Conservation (phyloP, 2,113 vertebrate species). For the Chloroceryle aenea region DNA sequence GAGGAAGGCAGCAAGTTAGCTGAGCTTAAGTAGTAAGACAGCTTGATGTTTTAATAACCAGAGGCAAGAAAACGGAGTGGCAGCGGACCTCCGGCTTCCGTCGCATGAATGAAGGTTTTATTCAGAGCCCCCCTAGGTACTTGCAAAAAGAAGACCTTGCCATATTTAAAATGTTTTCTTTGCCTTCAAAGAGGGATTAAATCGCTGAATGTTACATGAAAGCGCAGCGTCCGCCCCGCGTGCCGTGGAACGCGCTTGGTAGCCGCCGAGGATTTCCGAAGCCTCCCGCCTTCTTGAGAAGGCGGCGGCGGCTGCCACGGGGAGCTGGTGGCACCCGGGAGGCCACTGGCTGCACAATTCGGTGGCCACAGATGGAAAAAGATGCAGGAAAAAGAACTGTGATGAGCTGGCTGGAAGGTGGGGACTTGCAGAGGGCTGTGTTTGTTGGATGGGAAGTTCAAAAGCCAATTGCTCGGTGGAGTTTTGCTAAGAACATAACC, state of each 20-base stretch:
- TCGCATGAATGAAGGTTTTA: constrained; percentile 56
- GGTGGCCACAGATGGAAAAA: neutral
- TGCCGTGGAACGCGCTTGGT: neutral
- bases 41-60: constrained; percentile 70
- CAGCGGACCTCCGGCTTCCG: constrained; percentile 25
- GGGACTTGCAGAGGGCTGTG: neutral
- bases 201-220: constrained; percentile 22
- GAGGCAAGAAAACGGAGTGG: constrained; percentile 25
- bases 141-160: constrained; percentile 16
- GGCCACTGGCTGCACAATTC: neutral
- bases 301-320: accelerated
- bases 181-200: constrained; percentile 49
- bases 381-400: neutral
- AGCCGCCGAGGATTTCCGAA: neutral
- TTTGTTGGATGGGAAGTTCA: neutral
- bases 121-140: constrained; percentile 38
- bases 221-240: neutral
- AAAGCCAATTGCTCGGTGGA: neutral
- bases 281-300: neutral
- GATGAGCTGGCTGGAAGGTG: neutral
- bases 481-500: neutral
- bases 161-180: constrained; percentile 38
- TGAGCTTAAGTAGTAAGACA: constrained; percentile 27
- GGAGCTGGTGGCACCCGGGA: neutral
- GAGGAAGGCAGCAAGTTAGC: constrained; percentile 46